Percentiles rank a stretch among this genome's conserved stretches.
phyloP scores from a whole-genome alignment of 2,113 vertebrate species.

The Xyliphius kryptos region DNA sequence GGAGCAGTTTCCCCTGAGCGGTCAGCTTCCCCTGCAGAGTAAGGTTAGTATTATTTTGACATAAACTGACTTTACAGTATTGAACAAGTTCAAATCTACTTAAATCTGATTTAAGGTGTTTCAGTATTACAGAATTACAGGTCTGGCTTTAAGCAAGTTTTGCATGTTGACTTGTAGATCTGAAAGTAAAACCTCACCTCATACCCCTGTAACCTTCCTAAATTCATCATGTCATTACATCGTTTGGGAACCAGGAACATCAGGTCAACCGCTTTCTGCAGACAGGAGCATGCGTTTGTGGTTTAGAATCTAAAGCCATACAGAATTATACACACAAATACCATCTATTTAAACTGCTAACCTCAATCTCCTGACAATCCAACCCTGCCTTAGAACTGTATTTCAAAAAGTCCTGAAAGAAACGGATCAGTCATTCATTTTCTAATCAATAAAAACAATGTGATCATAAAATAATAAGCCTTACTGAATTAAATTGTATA shows the following conservation, averaged over 20 bases:
- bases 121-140: too few species aligned
- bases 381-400: constrained; percentile 90
- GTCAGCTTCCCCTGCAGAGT: constrained; percentile 83
- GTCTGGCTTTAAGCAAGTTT: too few species aligned
- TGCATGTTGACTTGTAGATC: too few species aligned
- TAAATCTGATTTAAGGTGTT: too few species aligned
- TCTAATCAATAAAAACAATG: too few species aligned
- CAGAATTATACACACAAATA: not conserved
- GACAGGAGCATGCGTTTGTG: not conserved
- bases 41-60: too few species aligned
- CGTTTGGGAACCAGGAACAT: constrained; percentile 97
- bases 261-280: constrained; percentile 80
- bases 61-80: too few species aligned
- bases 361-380: constrained; percentile 88
- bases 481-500: too few species aligned
- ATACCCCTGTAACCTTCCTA: constrained; percentile 93
- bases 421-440: not conserved
- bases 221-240: constrained; percentile 99
- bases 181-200: constrained; percentile 76
- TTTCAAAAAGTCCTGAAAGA: constrained; percentile 85
- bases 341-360: constrained; percentile 42
- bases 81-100: too few species aligned
- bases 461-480: too few species aligned
- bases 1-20: constrained; percentile 92
- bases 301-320: not conserved